phyloP scores from a whole-genome alignment of 2,888 invertebrate species.

The Lepidochrysops patricia region DNA sequence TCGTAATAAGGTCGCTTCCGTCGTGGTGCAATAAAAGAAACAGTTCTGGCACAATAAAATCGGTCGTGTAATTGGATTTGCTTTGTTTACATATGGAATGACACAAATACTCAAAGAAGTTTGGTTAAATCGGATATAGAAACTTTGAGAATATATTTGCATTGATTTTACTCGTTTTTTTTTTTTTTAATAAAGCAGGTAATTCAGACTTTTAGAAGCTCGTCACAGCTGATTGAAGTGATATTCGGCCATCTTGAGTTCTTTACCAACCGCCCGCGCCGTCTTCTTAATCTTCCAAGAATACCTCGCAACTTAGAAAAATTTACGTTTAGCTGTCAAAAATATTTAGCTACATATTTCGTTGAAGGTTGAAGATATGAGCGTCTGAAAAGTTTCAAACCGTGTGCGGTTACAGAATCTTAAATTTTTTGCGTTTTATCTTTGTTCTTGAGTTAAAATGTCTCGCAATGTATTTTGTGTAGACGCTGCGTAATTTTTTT shows the following conservation, averaged over 20 bases:
- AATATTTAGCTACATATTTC: background rate
- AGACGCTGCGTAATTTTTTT: background rate
- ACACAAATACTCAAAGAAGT: no score
- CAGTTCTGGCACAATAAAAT: background rate
- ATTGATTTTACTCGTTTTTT: no score
- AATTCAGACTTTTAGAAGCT: no score
- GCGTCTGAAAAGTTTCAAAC: background rate
- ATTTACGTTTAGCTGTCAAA: background rate
- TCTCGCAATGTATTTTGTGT: background rate
- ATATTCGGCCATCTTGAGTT: no score
- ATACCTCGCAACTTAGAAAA: no score
- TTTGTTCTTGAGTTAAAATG: background rate
- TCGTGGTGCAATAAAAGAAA: constrained; percentile 11
- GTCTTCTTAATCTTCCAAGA: no score
- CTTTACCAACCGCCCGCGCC: no score
- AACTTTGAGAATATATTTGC: no score
- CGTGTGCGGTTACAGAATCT: background rate
- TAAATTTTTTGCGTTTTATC: background rate
- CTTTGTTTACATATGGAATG: background rate
- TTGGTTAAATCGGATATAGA: no score
- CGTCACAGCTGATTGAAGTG: no score
- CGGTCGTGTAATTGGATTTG: background rate
- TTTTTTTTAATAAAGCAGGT: no score
- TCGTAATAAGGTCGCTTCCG: constrained; percentile 14
- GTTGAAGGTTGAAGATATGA: background rate